Conservation (phyloP, 2,797 vertebrate genomes). For the Sebastes umbrosus region DNA sequence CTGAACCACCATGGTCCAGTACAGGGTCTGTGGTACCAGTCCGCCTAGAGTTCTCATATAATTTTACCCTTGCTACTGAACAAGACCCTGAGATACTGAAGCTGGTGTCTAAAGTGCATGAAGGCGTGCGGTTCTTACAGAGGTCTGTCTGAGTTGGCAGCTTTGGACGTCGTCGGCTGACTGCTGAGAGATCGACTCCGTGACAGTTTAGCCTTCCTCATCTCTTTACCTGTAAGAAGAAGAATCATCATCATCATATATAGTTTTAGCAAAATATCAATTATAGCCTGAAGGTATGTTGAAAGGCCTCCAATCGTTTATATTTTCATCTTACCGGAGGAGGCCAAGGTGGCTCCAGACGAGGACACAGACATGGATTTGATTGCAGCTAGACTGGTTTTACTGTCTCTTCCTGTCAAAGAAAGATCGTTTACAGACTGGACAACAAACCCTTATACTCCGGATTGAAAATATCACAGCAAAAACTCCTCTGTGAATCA, state of each 20-base stretch:
- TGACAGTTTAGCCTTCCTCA: slow-evolving; percentile 91
- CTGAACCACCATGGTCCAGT: background rate
- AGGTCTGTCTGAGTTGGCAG: slow-evolving; percentile 86
- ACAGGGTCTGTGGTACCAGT: too few species aligned
- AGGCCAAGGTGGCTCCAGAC: slow-evolving; percentile 77
- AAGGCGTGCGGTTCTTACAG: slow-evolving; percentile 49
- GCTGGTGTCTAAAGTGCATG: background rate
- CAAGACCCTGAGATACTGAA: background rate
- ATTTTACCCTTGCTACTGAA: background rate
- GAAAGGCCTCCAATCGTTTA: background rate
- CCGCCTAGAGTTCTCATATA: too few species aligned
- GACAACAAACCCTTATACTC: background rate
- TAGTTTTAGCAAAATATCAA: background rate
- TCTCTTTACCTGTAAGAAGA: slow-evolving; percentile 88
- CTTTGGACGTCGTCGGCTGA: slow-evolving; percentile 89
- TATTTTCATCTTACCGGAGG: slow-evolving; percentile 25
- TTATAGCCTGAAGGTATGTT: background rate
- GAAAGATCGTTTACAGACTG: background rate
- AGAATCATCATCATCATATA: background rate
- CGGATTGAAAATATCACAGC: background rate
- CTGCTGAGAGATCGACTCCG: slow-evolving; percentile 95
- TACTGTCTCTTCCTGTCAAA: slow-evolving; percentile 89
- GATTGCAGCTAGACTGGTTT: slow-evolving; percentile 81
- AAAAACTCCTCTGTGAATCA: background rate
- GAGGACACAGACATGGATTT: slow-evolving; percentile 87